Evolutionary conservation across 2,888 invertebrate species (phyloP), one percentile per base, ranked within the genome.

Genomic region (Aquatica leii): DNA sequence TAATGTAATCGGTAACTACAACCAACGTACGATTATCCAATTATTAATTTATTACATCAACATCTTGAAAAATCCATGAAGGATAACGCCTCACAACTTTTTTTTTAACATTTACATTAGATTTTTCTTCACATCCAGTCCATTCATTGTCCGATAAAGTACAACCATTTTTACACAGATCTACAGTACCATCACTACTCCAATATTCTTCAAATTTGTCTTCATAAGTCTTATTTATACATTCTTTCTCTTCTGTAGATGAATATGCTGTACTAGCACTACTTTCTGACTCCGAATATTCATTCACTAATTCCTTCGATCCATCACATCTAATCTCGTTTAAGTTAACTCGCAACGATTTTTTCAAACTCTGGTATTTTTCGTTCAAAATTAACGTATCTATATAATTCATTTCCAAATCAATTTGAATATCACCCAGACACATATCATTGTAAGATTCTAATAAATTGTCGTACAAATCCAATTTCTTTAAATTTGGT

Each of bases 321-420:
- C 59, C 40, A 14, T 62, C 37, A 37, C 8, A 12, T 18, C 59
- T 52, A 6, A 1, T n/a, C 34, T 24, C 43, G 24, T 17, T 18
- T 14, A 4, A 1, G 5, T 20, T 14, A 8, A 15, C 11, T 1
- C 66, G 59, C n/a, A 66, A 53, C 3, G 35, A 9, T 5, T 43
- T 49, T 37, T 60, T 56, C 18, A 54, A 69, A 21, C 37, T 15
- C 15, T 51, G 12, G 51, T 51, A 31, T 1, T 17, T 24, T 24
- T 46, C 17, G n/a, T n/a, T 18, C 2, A 62, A n/a, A 15, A 35
- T 8, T 11, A 12, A 15, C 1, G 60, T 69, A 18, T 50, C 31
- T 21, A 69, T 52, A 37, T 41, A 59, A 54, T 69, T 69, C 58
- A 60, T 53, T 52, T 69, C 68, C 17, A 69, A 65, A 59, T 69